Evolutionary conservation across 2,888 invertebrate genomes (phyloP).

Genomic region (Choristoneura rosaceana): DNA sequence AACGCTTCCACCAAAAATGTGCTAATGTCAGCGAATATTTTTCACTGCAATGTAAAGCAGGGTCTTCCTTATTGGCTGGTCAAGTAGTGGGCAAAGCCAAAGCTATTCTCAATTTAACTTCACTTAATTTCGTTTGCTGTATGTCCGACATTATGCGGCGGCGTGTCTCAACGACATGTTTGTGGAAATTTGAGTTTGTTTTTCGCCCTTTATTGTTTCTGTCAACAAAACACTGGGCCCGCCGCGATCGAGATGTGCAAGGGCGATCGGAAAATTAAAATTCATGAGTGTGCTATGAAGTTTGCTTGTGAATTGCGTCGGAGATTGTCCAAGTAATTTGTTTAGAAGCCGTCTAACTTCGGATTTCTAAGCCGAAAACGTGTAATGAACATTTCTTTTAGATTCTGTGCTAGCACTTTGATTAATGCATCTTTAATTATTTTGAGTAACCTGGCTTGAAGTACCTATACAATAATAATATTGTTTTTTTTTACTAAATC

Average conservation of each 20-base stretch:
- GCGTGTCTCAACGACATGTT: conserved; percentile 53
- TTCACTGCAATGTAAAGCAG: not conserved
- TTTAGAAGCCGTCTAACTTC: conserved; percentile 2
- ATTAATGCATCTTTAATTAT: too few relatives aligned
- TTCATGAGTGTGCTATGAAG: conserved; percentile 40
- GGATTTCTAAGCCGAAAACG: conserved; percentile 2
- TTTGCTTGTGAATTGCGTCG: conserved; percentile 33
- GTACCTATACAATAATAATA: too few relatives aligned
- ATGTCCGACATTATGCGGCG: conserved; percentile 48
- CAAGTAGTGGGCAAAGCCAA: not conserved
- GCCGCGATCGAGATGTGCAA: conserved; percentile 57
- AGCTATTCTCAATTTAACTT: not conserved
- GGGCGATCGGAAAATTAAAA: conserved; percentile 46
- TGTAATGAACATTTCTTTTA: not conserved
- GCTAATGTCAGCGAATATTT: not conserved
- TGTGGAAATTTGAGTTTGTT: conserved; percentile 59
- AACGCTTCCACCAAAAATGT: not conserved
- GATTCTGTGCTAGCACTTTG: not conserved
- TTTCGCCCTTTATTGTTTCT: conserved; percentile 60
- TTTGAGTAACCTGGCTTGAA: too few relatives aligned
- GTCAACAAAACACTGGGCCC: conserved; percentile 56
- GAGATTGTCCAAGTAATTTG: conserved; percentile 40
- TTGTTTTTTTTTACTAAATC: too few relatives aligned
- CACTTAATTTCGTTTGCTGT: conserved; percentile 17
- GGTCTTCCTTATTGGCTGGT: not conserved